Evolutionary conservation across 2,797 vertebrate genomes (phyloP), one percentile per base, ranked within the genome.

Genomic region (Nasua narica): DNA sequence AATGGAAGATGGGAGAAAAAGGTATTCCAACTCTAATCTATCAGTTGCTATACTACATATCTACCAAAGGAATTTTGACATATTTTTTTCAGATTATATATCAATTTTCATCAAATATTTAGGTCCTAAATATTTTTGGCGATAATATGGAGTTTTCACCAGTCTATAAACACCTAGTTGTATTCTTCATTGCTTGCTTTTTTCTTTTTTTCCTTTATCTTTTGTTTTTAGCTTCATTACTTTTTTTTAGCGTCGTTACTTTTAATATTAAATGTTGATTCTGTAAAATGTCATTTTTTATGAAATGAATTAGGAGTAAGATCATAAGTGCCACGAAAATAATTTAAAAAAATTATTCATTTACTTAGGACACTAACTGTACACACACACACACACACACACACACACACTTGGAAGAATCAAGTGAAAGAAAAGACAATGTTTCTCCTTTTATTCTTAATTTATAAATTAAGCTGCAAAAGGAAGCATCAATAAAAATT

Each of bases 261-360:
- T 95, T 86, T 86, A 58, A 91, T 91, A 70, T n/a, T 95, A 79
- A 92, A 52, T 21, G 3, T 54, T 91, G 85, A 86, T 90, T 69
- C 35, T 93, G 7, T 54, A 70, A 96, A 93, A 88, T 83, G 32
- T 35, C 37, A 56, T 32, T 29, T 87, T 93, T 88, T 81, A 21
- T 37, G 62, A 84, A 70, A 35, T 82, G 19, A 81, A 29, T 29
- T 32, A 77, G n/a, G 54, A 62, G 29, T 21, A 77, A 95, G 37
- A 56, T 74, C 40, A 25, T 62, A 58, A 92, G 4, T 43, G 40
- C 10, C 25, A 56, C 40, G 60, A 35, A 69, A 93, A 23, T 52
- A 46, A 21, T 91, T 91, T 84, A 56, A 32, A 70, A 88, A 85
- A 69, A 35, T 16, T 79, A 3, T 79, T 92, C 40, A 90, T 94